phyloP scores from a whole-genome alignment of 2,113 vertebrate genomes.

The Gnathonemus echidnorhynchus region DNA sequence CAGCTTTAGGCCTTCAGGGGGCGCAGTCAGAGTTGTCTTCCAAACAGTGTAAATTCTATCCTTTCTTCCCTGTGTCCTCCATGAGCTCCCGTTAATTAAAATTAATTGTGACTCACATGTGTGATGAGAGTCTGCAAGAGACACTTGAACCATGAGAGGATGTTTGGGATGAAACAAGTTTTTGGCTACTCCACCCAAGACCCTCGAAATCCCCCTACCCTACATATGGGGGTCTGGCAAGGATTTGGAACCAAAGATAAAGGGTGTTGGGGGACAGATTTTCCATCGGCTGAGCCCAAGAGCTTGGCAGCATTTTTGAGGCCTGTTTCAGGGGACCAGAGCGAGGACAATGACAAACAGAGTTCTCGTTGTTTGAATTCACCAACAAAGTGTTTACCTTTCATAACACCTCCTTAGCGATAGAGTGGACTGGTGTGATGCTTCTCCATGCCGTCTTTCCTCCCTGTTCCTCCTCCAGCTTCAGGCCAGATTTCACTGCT shows the following conservation, averaged over 20 bases:
- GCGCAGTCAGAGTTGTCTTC: neutral
- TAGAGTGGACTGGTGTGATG: neutral
- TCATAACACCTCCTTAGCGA: neutral
- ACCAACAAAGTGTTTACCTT: neutral
- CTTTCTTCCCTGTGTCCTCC: neutral
- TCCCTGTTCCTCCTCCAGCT: constrained; percentile 32
- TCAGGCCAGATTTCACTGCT: neutral
- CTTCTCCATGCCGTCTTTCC: constrained; percentile 10
- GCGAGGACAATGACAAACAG: neutral
- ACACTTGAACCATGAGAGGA: neutral
- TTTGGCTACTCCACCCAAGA: neutral
- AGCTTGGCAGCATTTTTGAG: neutral
- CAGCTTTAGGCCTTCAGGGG: neutral
- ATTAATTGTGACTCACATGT: neutral
- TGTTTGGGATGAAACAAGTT: neutral
- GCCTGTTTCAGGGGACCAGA: neutral
- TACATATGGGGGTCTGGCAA: neutral
- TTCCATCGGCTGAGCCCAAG: neutral
- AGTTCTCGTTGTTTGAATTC: neutral
- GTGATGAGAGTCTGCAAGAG: neutral
- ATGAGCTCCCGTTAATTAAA: neutral
- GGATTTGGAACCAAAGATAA: neutral
- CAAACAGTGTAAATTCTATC: neutral
- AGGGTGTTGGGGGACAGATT: neutral
- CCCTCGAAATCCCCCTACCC: neutral